A percentile compares a stretch with the other conserved stretches of the same genome.
phyloP scores from a whole-genome alignment of 2,888 invertebrate species.

The Diaprepes abbreviatus region DNA sequence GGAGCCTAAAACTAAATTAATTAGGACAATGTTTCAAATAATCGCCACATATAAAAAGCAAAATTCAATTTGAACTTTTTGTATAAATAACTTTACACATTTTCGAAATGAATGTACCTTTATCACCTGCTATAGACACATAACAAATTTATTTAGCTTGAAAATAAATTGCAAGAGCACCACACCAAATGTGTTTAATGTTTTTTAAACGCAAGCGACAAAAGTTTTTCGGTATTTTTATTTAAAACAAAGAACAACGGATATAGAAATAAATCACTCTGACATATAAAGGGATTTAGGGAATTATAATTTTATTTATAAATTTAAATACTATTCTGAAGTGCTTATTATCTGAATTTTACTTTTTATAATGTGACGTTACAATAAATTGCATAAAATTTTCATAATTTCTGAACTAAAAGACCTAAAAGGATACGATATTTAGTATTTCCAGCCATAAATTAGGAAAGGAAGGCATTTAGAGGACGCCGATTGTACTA shows the following conservation, averaged over 20 bases:
- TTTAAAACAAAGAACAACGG: conserved; percentile 41
- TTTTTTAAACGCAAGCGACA: conserved; percentile 39
- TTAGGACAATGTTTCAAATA: too few relatives aligned
- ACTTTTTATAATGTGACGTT: not conserved
- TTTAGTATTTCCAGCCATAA: too few relatives aligned
- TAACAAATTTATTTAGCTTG: conserved; percentile 39
- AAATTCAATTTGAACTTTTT: too few relatives aligned
- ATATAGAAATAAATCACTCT: conserved; percentile 41
- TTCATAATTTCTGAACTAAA: too few relatives aligned
- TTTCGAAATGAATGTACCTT: not conserved
- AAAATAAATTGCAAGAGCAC: conserved; percentile 41
- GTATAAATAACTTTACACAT: not conserved
- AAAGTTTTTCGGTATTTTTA: conserved; percentile 40
- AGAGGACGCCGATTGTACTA: too few relatives aligned
- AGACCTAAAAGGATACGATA: too few relatives aligned
- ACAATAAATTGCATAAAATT: too few relatives aligned
- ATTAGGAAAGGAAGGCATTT: too few relatives aligned
- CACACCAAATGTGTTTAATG: conserved; percentile 45
- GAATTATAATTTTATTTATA: conserved; percentile 38
- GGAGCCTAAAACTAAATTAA: too few relatives aligned
- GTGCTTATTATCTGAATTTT: conserved; percentile 1
- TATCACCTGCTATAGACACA: conserved; percentile 34
- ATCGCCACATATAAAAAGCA: too few relatives aligned
- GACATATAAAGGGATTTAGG: conserved; percentile 36
- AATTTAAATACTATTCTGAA: not conserved